phyloP scores from a whole-genome alignment of 2,888 invertebrate species.

The Rapana venosa region DNA sequence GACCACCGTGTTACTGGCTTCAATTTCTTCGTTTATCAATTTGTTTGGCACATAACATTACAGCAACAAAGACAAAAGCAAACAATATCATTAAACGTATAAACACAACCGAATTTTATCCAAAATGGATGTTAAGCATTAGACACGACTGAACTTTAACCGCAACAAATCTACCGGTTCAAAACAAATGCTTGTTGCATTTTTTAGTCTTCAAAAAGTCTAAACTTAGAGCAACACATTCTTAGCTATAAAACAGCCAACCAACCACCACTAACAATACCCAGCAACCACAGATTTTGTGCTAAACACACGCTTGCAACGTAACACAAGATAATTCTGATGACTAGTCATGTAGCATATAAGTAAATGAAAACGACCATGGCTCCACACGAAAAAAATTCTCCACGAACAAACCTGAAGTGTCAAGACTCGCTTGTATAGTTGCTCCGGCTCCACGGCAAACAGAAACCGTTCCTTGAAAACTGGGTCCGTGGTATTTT shows the following conservation, averaged over 20 bases:
- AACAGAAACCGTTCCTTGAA: conserved; percentile 89
- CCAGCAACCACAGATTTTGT: not conserved
- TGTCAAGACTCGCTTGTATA: conserved; percentile 82
- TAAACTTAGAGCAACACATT: not conserved
- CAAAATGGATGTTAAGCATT: no score
- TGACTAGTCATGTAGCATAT: not conserved
- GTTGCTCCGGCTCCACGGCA: conserved; percentile 82
- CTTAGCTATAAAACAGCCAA: not conserved
- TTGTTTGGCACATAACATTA: no score
- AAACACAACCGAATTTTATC: no score
- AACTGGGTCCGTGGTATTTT: conserved; percentile 85
- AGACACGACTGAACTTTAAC: no score
- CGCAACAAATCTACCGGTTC: no score
- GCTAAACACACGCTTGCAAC: not conserved
- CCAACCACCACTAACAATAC: not conserved
- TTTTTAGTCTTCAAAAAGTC: no score
- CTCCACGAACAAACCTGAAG: conserved; percentile 80
- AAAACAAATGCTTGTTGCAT: no score
- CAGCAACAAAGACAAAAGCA: no score
- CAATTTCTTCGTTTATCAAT: no score
- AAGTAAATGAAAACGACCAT: not conserved
- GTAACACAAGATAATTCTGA: not conserved
- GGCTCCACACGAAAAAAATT: not conserved
- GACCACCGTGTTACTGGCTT: no score
- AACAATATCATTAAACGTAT: no score